Conservation (phyloP, 1,140 invertebrate genomes). For the Eumeta japonica region DNA sequence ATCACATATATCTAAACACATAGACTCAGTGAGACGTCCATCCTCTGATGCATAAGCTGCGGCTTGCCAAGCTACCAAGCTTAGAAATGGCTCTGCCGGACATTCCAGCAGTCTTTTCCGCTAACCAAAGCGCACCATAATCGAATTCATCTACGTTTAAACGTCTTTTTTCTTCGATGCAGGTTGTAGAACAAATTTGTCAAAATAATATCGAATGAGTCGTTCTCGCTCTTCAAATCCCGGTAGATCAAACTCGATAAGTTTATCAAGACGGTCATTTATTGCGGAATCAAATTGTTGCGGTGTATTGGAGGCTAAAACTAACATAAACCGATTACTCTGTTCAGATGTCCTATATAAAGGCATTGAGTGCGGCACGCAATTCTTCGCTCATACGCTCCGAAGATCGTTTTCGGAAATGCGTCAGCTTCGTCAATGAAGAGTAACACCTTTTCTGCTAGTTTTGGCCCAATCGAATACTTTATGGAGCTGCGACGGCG, state of each 20-base stretch:
- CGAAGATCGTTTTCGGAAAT: constrained; percentile 95
- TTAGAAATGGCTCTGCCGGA: constrained; percentile 97
- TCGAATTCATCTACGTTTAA: constrained; percentile 94
- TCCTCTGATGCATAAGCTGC: constrained; percentile 93
- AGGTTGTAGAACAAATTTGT: constrained; percentile 90
- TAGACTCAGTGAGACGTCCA: constrained; percentile 86
- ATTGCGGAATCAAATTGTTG: constrained; percentile 99
- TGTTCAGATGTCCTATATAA: constrained; percentile 99
- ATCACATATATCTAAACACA: constrained; percentile 83
- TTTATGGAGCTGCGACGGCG: constrained; percentile 96
- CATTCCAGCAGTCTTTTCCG: constrained; percentile 84
- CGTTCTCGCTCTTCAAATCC: constrained; percentile 89
- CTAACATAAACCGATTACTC: constrained; percentile 94
- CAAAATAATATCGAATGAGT: constrained; percentile 92
- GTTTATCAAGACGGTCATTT: constrained; percentile 93
- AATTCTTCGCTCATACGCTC: constrained; percentile 94
- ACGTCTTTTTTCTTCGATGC: constrained; percentile 79
- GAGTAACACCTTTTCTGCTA: constrained; percentile 83
- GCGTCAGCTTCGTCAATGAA: constrained; percentile 99
- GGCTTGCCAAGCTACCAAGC: constrained; percentile 95
- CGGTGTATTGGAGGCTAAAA: constrained; percentile 96
- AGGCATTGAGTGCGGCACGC: constrained; percentile 92
- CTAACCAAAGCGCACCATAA: constrained; percentile 84
- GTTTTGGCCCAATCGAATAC: constrained; percentile 97
- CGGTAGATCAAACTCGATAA: constrained; percentile 93